phyloP scores from a whole-genome alignment of 1,140 invertebrate species.

The Chionoecetes opilio region DNA sequence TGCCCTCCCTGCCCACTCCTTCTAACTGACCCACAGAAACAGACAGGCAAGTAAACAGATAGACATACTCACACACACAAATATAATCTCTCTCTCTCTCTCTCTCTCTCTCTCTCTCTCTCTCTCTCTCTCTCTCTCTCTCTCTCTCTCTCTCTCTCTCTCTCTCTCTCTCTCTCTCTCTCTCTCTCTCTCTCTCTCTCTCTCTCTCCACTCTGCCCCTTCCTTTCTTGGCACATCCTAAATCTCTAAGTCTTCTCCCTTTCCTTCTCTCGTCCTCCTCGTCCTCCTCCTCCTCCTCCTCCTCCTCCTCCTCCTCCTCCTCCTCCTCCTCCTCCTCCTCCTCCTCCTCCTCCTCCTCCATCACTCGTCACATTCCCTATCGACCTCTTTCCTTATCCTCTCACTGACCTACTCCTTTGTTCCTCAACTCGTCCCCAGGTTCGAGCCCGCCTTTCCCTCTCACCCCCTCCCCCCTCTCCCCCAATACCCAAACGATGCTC shows the following conservation, averaged over 20 bases:
- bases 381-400: not conserved
- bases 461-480: not conserved
- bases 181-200: conserved; percentile 40
- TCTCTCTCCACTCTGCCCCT: not conserved
- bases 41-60: not conserved
- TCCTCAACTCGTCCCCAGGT: not conserved
- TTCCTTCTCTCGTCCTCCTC: conserved; percentile 5
- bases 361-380: not conserved
- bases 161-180: conserved; percentile 38
- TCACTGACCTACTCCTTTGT: conserved; percentile 34
- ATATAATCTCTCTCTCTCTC: not conserved
- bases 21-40: not conserved
- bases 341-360: not conserved
- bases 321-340: not conserved
- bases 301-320: not conserved
- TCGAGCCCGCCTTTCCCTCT: not conserved
- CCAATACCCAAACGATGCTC: not conserved
- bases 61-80: not conserved
- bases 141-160: conserved; percentile 50
- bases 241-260: not conserved
- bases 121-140: conserved; percentile 38
- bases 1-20: not conserved
- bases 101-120: conserved; percentile 38
- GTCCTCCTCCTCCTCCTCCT: not conserved
- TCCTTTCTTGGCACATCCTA: not conserved